Percentiles rank a stretch among this genome's conserved stretches.
Conservation (phyloP, 2,797 vertebrate genomes). For the Ctenosaura bakeri region DNA sequence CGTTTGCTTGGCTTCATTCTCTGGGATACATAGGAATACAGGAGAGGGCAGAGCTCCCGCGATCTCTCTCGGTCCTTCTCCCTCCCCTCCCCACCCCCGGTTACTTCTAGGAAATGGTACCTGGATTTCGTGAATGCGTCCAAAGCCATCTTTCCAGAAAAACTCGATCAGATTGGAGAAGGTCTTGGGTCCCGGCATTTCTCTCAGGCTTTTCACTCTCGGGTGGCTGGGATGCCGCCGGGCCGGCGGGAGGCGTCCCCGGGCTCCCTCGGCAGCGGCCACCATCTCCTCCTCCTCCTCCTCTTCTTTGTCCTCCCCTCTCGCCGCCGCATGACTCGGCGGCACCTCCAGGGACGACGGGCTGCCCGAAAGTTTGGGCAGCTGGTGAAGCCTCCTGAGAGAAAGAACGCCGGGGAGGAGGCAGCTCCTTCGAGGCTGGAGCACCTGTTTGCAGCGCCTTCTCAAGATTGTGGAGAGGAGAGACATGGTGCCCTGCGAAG, state of each 20-base stretch:
- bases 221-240: conserved; percentile 30
- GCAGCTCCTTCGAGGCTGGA: conserved; percentile 48
- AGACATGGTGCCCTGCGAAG: conserved; percentile 77
- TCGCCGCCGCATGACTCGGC: conserved; percentile 18
- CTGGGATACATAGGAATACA: no score
- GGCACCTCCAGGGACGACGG: conserved; percentile 69
- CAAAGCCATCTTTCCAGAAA: conserved; percentile 92
- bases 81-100: neutral
- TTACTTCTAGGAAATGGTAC: conserved; percentile 69
- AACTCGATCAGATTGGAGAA: conserved; percentile 89
- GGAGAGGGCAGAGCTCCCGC: neutral
- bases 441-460: conserved; percentile 61
- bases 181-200: conserved; percentile 92
- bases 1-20: no score
- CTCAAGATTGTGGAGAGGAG: conserved; percentile 72
- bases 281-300: conserved; percentile 57
- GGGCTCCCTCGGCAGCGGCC: conserved; percentile 9
- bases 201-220: conserved; percentile 82
- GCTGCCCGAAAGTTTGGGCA: conserved; percentile 66
- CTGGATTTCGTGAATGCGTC: conserved; percentile 94
- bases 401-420: conserved; percentile 24
- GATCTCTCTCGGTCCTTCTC: neutral
- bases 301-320: conserved; percentile 65
- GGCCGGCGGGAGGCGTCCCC: conserved; percentile 9
- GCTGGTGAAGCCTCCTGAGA: conserved; percentile 70